Evolutionary conservation across 2,888 invertebrate species (phyloP).

Genomic region (Galeruca laticollis): DNA sequence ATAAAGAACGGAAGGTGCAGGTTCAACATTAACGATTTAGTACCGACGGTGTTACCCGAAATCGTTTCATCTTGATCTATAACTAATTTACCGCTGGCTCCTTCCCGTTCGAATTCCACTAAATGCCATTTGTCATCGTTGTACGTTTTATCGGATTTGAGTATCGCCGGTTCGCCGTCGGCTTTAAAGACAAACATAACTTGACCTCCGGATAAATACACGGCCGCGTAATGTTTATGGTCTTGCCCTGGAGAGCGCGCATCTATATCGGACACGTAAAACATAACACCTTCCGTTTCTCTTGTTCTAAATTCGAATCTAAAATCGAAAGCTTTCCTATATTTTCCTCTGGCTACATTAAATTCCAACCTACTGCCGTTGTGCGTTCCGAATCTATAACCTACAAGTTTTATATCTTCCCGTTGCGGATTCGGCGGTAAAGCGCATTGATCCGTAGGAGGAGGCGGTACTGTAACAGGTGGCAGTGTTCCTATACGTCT

Average conservation of each 20-base stretch:
- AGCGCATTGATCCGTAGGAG: constrained; percentile 66
- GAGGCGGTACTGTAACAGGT: constrained; percentile 57
- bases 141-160: constrained; percentile 72
- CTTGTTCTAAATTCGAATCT: constrained; percentile 84
- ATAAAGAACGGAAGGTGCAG: constrained; percentile 81
- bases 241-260: constrained; percentile 50
- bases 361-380: constrained; percentile 80
- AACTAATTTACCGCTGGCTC: constrained; percentile 74
- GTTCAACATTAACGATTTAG: constrained; percentile 65
- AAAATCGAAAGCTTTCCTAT: constrained; percentile 79
- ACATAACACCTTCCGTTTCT: constrained; percentile 82
- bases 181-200: constrained; percentile 80
- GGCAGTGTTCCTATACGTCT: constrained; percentile 61
- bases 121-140: constrained; percentile 87
- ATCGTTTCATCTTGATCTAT: constrained; percentile 72
- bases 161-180: constrained; percentile 69
- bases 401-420: constrained; percentile 59
- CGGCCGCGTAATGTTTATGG: constrained; percentile 74
- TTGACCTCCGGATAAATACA: constrained; percentile 82
- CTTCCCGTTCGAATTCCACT: constrained; percentile 75
- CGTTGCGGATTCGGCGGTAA: constrained; percentile 69
- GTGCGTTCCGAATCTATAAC: constrained; percentile 73
- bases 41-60: constrained; percentile 45
- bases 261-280: constrained; percentile 78
- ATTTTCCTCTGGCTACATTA: constrained; percentile 69